Conservation (phyloP, 2,888 invertebrate genomes). For the Drosophila kuntzei region DNA sequence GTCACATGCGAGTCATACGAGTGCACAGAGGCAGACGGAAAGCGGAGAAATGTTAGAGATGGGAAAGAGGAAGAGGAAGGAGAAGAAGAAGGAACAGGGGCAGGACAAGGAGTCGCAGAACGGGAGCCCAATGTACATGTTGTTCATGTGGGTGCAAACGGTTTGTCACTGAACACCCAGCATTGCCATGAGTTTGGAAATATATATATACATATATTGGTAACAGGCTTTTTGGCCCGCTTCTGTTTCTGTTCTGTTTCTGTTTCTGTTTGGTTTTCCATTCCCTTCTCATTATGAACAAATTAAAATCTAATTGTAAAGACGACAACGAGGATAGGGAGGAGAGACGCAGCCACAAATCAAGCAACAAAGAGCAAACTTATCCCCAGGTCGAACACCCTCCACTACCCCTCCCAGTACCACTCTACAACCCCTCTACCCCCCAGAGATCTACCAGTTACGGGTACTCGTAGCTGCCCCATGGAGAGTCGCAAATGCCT, state of each 20-base stretch:
- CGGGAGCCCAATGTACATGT: constrained; percentile 21
- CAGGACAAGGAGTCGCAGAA: neutral
- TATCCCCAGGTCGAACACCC: constrained; percentile 37
- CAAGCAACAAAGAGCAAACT: constrained; percentile 62
- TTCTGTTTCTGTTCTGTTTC: constrained; percentile 21
- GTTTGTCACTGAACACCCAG: constrained; percentile 52
- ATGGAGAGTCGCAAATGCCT: constrained; percentile 34
- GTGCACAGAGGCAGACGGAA: constrained; percentile 9
- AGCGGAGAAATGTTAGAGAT: neutral
- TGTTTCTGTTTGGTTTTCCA: constrained; percentile 47
- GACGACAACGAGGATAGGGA: constrained; percentile 34
- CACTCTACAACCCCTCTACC: neutral
- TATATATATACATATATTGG: constrained; percentile 23
- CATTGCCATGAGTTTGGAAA: neutral
- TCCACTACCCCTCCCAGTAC: neutral
- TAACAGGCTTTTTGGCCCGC: constrained; percentile 14
- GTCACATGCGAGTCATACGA: constrained; percentile 48
- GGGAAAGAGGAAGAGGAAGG: neutral
- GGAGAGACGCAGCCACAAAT: constrained; percentile 50
- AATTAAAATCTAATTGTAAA: constrained; percentile 72
- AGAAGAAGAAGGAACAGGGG: neutral
- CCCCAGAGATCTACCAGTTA: constrained; percentile 16
- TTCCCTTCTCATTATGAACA: constrained; percentile 55
- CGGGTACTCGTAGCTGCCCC: constrained; percentile 28
- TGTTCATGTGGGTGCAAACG: constrained; percentile 26